These are phyloP conservation scores for Microhierax caerulescens DNA, from an alignment of 2,797 vertebrate genomes.

Conservation along the genomic window DNA sequence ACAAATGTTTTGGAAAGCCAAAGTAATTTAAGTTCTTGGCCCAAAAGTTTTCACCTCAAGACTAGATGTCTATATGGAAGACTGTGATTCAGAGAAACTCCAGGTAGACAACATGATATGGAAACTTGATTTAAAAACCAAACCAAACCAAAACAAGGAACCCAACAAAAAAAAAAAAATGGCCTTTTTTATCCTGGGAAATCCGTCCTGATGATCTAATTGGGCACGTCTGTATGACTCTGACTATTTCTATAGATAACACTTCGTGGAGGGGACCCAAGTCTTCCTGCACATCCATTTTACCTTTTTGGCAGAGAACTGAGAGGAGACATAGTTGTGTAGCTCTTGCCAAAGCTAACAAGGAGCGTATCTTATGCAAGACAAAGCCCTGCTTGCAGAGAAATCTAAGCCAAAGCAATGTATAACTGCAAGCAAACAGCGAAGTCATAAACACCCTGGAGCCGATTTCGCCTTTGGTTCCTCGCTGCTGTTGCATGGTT, in stretches of 20 bases:
- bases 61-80: not conserved
- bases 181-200: not conserved
- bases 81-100: not conserved
- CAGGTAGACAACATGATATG: not conserved
- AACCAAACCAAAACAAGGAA: not conserved
- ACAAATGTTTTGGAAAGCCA: not conserved
- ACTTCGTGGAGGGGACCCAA: not conserved
- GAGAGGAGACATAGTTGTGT: not conserved
- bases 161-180: not conserved
- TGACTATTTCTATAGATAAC: not conserved
- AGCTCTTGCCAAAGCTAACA: slow-evolving; percentile 37
- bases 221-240: not conserved
- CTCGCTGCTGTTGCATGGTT: not conserved
- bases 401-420: not conserved
- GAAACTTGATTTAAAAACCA: not conserved
- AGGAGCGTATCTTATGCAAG: not conserved
- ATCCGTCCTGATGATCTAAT: not conserved
- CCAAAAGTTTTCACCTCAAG: not conserved
- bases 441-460: not conserved
- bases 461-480: not conserved
- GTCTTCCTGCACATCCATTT: not conserved
- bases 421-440: not conserved
- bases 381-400: not conserved
- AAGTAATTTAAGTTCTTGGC: not conserved
- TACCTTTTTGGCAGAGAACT: slow-evolving; percentile 27